Evolutionary conservation across 2,113 vertebrate species (phyloP), one percentile per base, ranked within the genome.

Genomic region (Vulpes lagopus): DNA sequence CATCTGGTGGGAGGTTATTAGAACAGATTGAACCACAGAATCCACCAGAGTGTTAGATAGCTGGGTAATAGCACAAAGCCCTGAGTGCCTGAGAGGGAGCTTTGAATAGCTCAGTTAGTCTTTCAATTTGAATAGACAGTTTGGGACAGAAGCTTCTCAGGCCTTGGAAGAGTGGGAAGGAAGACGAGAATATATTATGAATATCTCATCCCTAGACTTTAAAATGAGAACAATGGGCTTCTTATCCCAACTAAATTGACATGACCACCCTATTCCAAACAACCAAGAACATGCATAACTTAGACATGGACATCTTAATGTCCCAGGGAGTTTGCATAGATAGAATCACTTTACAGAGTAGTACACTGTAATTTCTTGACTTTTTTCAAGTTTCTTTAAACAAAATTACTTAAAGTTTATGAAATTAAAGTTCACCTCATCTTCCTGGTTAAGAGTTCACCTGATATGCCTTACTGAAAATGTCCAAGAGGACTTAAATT

Each of bases 121-220:
- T 84, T 84, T 85, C 5, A 14, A 0, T 83, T 88, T 94, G 74
- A 97, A 84, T 84, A 78, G 60, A 71, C 59, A 30, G 51, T 38
- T 15, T 79, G 49, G 32, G 67, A 35, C 51, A 95, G 95, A 93
- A 91, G n/a, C 11, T 67, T 93, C 76, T 93, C 30, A 88, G 30
- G 25, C 49, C 32, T 94, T 73, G 53, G 53, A 85, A 89, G 60
- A 87, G 5, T 74, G 32, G 19, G 90, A 95, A 16, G 55, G 43
- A 84, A 73, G 38, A 93, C 5, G 30, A 93, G 14, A 11, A 49
- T 53, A 19, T 80, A 49, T 89, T 62, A 79, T 83, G 64, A 95
- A 92, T 90, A 80, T 95, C 27, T 96, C 57, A 94, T 80, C 43
- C 16, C 20, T 96, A 51, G 59, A 22, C 19, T 97, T 95, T 90